A percentile compares a stretch with the other conserved stretches of the same genome.
Conservation (phyloP, 2,797 vertebrate genomes). For the Streptopelia turtur region DNA sequence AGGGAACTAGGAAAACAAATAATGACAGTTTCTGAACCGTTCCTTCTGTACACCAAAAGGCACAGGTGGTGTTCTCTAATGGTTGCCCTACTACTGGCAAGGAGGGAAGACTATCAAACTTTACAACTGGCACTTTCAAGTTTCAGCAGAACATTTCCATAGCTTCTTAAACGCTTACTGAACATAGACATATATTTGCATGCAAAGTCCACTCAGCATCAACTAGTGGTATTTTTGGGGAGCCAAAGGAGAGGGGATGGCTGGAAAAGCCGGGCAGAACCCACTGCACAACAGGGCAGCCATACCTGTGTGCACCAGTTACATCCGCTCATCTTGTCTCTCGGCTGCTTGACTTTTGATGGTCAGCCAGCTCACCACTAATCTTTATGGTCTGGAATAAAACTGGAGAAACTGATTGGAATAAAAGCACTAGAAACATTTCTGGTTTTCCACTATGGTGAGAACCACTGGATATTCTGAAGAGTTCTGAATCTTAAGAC, state of each 20-base stretch:
- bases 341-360: background rate
- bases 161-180: background rate
- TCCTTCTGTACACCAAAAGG: background rate
- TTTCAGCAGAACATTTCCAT: background rate
- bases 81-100: background rate
- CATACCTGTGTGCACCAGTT: accelerated
- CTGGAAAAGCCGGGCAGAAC: background rate
- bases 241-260: background rate
- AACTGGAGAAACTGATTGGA: background rate
- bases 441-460: background rate
- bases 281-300: too few species aligned
- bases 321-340: background rate
- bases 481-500: background rate
- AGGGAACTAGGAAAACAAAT: background rate
- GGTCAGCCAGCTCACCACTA: background rate
- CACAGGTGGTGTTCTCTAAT: background rate
- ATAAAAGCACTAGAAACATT: background rate
- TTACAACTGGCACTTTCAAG: background rate
- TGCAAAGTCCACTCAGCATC: background rate
- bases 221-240: background rate
- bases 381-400: background rate
- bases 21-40: background rate
- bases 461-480: background rate
- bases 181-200: background rate
- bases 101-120: background rate